Base-by-base conservation (phyloP, 2,888 invertebrate species). In the Lasioglossum pauxillum region DNA sequence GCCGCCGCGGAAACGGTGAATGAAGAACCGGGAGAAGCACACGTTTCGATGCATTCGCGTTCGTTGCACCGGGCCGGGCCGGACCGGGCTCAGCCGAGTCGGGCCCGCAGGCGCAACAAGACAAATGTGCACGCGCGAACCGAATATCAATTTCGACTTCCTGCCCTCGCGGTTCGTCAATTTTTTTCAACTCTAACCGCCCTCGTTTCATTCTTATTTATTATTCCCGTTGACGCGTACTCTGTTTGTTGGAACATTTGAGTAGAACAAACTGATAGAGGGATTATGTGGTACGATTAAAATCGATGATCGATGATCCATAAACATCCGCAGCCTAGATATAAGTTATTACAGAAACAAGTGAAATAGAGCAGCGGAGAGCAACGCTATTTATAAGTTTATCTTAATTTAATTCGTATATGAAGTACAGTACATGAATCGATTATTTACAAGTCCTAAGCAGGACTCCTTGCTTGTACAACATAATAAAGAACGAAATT, bases 1-100 rank as follows among this genome's bases (percentile, higher is more conserved):
- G 69, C 44, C 53, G 72, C 44, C 53, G 64, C 76, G 78, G 83
- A 82, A 88, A 88, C 82, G 87, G 82, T 89, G 90, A 91, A 92
- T 91, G 88, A 83, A 91, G 85, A 79, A 88, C 82, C 78, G 79
- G 80, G 79, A 79, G 80, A 86, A 79, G 41, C 31, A 8, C 31
- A 2, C 57, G 83, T 83, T 77, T 84, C 74, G 84, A 76, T 53
- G 53, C 53, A 3, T 10, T n/a, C 71, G 80, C 80, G 71, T 78
- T 78, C 74, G 71, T 41, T 31, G 38, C 75, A 73, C 46, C 57
- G 77, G 49, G 38, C 44, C 44, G 12, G 57, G 12, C 57, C 23
- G 53, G 8, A 7, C 7, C 53, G 49, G 31, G 31, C 31, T n/a
- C n/a, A n/a, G 4, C 57, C 27, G 60, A n/a, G 60, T 14, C 27